Conservation (phyloP, 30 jellyfish, hydroid and myxozoan species). For the Aurelia aurita complex sp. Pacific region DNA sequence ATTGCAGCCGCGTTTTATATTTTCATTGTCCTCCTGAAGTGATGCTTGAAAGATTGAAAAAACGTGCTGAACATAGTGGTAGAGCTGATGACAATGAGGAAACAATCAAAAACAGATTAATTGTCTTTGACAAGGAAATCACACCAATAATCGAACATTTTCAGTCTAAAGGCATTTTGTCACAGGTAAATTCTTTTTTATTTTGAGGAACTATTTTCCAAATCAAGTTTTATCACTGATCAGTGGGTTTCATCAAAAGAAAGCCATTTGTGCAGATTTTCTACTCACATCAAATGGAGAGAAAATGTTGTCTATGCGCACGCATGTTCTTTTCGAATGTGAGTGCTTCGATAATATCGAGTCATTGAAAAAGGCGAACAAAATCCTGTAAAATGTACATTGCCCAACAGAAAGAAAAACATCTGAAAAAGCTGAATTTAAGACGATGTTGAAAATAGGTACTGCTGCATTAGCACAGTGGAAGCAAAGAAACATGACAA, state of each 20-base stretch:
- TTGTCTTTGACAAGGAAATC: slow-evolving; percentile 76
- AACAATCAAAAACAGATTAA: slow-evolving; percentile 82
- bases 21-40: slow-evolving; percentile 61
- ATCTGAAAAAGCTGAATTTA: no score
- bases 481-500: no score
- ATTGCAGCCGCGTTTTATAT: slow-evolving; percentile 54
- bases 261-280: no score
- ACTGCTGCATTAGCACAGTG: no score
- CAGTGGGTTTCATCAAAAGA: neutral
- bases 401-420: no score
- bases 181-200: slow-evolving; percentile 51
- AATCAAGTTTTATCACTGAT: neutral
- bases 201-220: neutral
- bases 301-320: neutral
- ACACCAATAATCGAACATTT: slow-evolving; percentile 75
- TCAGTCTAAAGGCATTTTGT: slow-evolving; percentile 51
- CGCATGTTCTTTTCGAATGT: neutral
- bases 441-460: no score
- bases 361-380: no score
- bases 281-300: no score
- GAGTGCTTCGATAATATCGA: no score
- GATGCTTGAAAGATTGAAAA: slow-evolving; percentile 69
- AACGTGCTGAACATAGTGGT: slow-evolving; percentile 88
- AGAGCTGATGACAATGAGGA: slow-evolving; percentile 96
- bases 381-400: no score